Evolutionary conservation across 2,113 vertebrate species (phyloP), one percentile per base, ranked within the genome.

Genomic region (Urocolius indicus): DNA sequence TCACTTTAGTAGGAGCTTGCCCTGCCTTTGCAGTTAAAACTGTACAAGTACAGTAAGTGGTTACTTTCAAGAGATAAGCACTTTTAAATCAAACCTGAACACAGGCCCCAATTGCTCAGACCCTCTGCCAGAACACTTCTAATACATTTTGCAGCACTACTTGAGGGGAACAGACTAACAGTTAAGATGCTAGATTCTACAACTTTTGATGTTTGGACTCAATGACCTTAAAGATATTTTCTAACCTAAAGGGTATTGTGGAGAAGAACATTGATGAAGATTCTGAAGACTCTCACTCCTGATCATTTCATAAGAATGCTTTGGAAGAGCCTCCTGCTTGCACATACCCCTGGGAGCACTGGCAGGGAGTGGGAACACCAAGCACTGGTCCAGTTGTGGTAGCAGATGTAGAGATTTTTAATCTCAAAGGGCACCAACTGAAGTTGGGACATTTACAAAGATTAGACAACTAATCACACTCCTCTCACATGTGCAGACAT

Each of bases 71-170:
- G 24, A 52, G 32, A 38, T 11, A 20, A 36, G 13, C 17, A 9
- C 32, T 23, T 32, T n/a, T 6, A 74, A 62, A n/a, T 26, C 46
- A 48, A 63, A 9, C 11, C 48, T 13, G 32, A 66, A 5, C 19
- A 22, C 16, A 1, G 0, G 2, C 11, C 36, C 24, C 1, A 1
- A 6, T 0, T 5, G 16, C 74, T 24, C 51, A 22, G 73, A n/a
- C 55, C 61, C 27, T 7, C 26, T 26, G 41, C 21, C 43, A 29
- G 67, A 0, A 16, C 30, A 7, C 34, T 41, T 29, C 0, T 13
- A 15, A 16, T 26, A 20, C 3, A 1, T 24, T 18, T 10, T 3
- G 29, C 49, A 41, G 58, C 38, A 7, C 26, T 11, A 2, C 0
- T 2, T 0, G 18, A 30, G 34, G 61, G 36, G 52, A 57, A 26